Percentiles rank a stretch among this genome's conserved stretches.
Conservation (phyloP, 2,797 vertebrate genomes). For the Novumbra hubbsi region DNA sequence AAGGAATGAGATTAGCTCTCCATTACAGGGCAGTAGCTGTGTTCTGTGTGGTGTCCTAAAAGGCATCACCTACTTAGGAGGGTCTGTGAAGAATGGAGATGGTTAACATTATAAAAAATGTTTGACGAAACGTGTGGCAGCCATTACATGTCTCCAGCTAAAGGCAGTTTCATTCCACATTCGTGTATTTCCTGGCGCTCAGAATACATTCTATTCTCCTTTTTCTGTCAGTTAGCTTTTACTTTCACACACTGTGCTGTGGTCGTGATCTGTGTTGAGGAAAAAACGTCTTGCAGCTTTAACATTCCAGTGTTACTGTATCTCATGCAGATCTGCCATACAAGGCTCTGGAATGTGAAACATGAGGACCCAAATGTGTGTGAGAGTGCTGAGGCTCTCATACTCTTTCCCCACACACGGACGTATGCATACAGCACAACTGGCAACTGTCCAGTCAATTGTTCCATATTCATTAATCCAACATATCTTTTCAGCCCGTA, state of each 20-base stretch:
- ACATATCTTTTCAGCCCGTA: neutral
- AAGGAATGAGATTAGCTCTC: too few species aligned
- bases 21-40: too few species aligned
- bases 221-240: too few species aligned
- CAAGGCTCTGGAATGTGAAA: constrained; percentile 71
- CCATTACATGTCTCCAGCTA: too few species aligned
- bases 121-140: too few species aligned
- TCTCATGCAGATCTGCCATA: constrained; percentile 61
- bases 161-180: too few species aligned
- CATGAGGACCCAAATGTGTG: constrained; percentile 36
- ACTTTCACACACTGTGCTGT: constrained; percentile 17
- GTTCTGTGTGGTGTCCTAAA: too few species aligned
- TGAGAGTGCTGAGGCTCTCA: constrained; percentile 16
- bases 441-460: neutral
- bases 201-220: too few species aligned
- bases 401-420: neutral
- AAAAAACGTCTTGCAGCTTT: neutral
- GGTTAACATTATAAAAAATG: too few species aligned
- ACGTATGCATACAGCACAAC: neutral
- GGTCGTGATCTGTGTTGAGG: neutral
- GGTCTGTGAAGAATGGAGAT: too few species aligned
- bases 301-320: constrained; percentile 45
- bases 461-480: neutral
- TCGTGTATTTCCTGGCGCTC: too few species aligned
- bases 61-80: too few species aligned